Evolutionary conservation across 2,888 invertebrate species (phyloP), one percentile per base, ranked within the genome.

Genomic region (Sceliomorpha sp.): DNA sequence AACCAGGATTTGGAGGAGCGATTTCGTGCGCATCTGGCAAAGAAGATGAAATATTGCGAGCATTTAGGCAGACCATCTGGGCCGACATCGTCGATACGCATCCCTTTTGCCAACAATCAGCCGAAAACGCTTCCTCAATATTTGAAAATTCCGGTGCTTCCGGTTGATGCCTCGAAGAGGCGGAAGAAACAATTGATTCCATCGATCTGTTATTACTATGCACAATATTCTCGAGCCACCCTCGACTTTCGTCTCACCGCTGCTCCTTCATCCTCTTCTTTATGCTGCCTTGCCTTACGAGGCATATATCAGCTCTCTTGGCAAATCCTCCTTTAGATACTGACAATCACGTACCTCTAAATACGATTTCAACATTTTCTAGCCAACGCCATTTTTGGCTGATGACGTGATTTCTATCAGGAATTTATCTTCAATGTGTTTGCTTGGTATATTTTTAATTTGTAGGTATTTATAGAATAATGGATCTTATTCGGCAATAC

Each of bases 11-110:
- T 56, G 1, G 24, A 31, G 14, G 27, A 27, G 45, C 6, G 55
- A 44, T 13, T 56, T 27, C 12, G 36, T 37, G 37, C 45, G 37
- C 45, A 37, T 45, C 31, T 47, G 56, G 14, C 44, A 45, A 29
- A 24, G 56, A 56, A 37, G 45, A 37, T 56, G 45, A 56, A 56
- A 56, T 56, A 47, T 56, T 39, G 45, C 45, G 7, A 17, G 36
- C 27, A 44, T 36, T 17, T 55, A 44, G 34, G 26, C 10, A 17
- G 32, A n/a, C 17, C 17, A 20, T 31, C 32, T 14, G 39, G 34
- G 26, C 29, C 39, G 13, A 31, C 39, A n/a, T 31, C 39, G 17
- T n/a, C 29, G 29, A 29, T 7, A 3, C 29, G 7, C 29, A 29
- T 29, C 29, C 8, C 8, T 9, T 2, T 8, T 29, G 8, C n/a